These are phyloP conservation scores for Scolopax bukidnonensis DNA, from an alignment of 2,797 vertebrate species.

Conservation along the genomic window DNA sequence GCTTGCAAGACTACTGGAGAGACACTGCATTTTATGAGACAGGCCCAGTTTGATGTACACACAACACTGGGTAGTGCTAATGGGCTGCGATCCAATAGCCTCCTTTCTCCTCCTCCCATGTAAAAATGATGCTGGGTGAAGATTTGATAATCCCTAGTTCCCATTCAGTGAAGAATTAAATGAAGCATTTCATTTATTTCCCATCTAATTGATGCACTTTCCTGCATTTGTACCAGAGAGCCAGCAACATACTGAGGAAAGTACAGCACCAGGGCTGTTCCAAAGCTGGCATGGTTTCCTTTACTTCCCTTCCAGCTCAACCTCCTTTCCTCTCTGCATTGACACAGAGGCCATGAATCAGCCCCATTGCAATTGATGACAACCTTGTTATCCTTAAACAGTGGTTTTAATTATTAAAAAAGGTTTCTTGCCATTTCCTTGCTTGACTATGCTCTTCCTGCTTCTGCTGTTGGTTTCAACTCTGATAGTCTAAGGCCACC, in stretches of 20 bases:
- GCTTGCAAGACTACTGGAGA: neutral
- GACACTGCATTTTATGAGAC: neutral
- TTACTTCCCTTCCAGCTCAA: neutral
- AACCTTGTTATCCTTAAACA: neutral
- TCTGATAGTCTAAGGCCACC: neutral
- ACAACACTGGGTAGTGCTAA: neutral
- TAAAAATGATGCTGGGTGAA: neutral
- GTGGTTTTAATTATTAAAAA: neutral
- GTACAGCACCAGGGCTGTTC: neutral
- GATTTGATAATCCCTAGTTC: neutral
- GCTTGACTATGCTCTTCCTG: neutral
- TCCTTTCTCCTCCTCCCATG: neutral
- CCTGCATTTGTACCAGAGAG: neutral
- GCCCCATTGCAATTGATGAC: neutral
- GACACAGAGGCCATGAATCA: neutral
- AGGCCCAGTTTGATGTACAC: neutral
- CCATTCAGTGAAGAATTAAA: neutral
- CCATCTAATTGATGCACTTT: neutral
- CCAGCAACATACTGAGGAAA: neutral
- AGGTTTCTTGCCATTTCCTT: neutral
- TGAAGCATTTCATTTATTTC: slow-evolving; percentile 11
- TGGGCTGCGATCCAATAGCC: neutral
- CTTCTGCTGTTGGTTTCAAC: neutral
- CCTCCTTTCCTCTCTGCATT: neutral
- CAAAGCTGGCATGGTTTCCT: neutral